phyloP scores from a whole-genome alignment of 2,888 invertebrate species.

The Platycheirus albimanus region DNA sequence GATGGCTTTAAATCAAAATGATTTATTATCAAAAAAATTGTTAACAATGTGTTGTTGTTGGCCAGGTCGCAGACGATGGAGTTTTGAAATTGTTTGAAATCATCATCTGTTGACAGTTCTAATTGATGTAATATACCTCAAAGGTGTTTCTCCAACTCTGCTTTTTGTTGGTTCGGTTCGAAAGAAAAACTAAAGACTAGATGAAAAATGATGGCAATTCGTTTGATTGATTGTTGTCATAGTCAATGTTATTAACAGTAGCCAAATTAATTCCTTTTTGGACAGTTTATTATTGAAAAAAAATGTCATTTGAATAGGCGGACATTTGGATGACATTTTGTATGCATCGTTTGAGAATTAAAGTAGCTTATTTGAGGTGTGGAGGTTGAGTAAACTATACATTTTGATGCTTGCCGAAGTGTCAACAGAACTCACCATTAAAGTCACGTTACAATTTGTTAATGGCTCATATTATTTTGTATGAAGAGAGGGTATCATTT shows the following conservation, averaged over 20 bases:
- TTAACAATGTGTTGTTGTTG: conserved; percentile 41
- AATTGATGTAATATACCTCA: conserved; percentile 71
- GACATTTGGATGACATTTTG: conserved; percentile 14
- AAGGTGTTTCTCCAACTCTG: conserved; percentile 56
- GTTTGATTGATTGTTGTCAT: conserved; percentile 68
- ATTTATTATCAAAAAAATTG: conserved; percentile 57
- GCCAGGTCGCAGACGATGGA: conserved; percentile 17
- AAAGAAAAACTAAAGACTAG: conserved; percentile 30
- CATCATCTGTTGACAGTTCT: conserved; percentile 71
- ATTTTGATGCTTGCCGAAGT: neutral
- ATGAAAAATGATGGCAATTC: conserved; percentile 59
- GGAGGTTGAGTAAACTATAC: neutral
- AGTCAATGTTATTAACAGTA: conserved; percentile 60
- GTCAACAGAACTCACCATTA: neutral
- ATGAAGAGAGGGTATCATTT: neutral
- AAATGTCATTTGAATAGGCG: neutral
- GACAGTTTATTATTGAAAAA: conserved; percentile 25
- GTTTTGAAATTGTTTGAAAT: conserved; percentile 50
- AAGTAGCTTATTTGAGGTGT: neutral
- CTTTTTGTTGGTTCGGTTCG: conserved; percentile 16
- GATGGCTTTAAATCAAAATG: conserved; percentile 71
- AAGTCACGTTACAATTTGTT: conserved; percentile 2
- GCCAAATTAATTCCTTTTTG: conserved; percentile 61
- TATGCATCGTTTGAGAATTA: neutral
- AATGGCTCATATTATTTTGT: neutral